These are phyloP conservation scores for Nipponacmea schrenckii DNA, from an alignment of 2,888 invertebrate species.

Conservation along the genomic window DNA sequence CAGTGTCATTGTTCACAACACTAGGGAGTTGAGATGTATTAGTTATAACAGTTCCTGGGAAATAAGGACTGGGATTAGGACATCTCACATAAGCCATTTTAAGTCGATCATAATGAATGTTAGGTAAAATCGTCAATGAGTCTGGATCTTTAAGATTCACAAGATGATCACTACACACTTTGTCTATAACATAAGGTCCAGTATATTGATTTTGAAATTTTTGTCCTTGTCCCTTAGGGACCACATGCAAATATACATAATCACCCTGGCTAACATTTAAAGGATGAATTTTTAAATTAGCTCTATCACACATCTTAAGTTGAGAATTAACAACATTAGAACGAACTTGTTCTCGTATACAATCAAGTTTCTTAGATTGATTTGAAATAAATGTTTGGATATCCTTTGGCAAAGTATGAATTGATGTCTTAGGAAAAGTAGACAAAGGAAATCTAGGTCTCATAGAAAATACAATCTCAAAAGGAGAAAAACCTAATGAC, in stretches of 20 bases:
- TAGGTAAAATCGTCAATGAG: background rate
- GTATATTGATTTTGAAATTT: conserved; percentile 10
- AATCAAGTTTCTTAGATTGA: background rate
- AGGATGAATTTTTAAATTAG: conserved; percentile 6
- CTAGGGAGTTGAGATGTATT: background rate
- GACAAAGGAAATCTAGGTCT: conserved; percentile 23
- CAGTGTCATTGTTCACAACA: too few relatives aligned
- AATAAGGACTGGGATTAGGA: conserved; percentile 10
- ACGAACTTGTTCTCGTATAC: background rate
- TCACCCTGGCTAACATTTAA: background rate
- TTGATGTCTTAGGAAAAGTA: background rate
- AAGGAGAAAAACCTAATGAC: conserved; percentile 19
- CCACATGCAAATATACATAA: conserved; percentile 9
- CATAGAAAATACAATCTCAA: conserved; percentile 18
- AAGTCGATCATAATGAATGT: conserved; percentile 13
- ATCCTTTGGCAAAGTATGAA: background rate
- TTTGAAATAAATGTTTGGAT: background rate
- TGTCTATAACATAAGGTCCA: conserved; percentile 3
- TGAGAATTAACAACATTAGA: background rate
- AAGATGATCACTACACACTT: conserved; percentile 1
- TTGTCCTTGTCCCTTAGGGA: conserved; percentile 5
- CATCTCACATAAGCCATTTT: conserved; percentile 13
- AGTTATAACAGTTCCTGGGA: conserved; percentile 6
- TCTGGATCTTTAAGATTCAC: background rate
- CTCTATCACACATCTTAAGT: conserved; percentile 9